Base-by-base conservation (phyloP, 2,797 vertebrate genomes). In the Micromesistius poutassou region DNA sequence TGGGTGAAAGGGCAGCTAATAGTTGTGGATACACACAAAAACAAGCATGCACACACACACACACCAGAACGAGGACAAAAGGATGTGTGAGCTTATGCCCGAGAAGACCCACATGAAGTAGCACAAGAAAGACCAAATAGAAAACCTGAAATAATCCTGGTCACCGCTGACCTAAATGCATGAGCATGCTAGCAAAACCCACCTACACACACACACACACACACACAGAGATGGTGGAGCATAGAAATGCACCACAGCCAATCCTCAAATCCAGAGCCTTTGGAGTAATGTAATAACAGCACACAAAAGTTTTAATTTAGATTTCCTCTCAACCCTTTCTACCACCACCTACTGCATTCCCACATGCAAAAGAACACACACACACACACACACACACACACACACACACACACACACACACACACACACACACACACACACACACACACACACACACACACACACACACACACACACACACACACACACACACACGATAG, bases 271-370 rank as follows among this genome's bases (percentile, higher is more conserved):
- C 94, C 95, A 95, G 93, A 94, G 96, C 95, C 96, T 95, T 96
- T 96, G 95, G 96, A 96, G 96, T 98, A 98, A 98, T 98, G 97
- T 97, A 98, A 98, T 98, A 97, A 97, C 94, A 93, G 94, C 95
- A 95, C 91, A 97, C 98, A 96, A 97, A 97, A 97, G 96, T 98
- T 98, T 97, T 97, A 97, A 98, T 98, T 98, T 96, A 95, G 94
- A 96, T 95, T 95, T 95, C 77, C 81, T 86, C 86, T 84, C 74
- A 30, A 14, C 68, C n/a, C 36, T 73, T 81, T 79, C 77, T 81
- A 55, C 16, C 46, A 55, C 40, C 12, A 42, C 89, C 89, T 92
- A 90, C 91, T 94, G 94, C 94, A 94, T 93, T 19, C 46, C 3
- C 46, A 1, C 92, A 91, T 87, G 92, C 80, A 91, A 92, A 92